Percentiles rank a stretch among this genome's conserved stretches.
Evolutionary conservation across 2,113 vertebrate genomes (phyloP).

Genomic region (Periophthalmus modestus): DNA sequence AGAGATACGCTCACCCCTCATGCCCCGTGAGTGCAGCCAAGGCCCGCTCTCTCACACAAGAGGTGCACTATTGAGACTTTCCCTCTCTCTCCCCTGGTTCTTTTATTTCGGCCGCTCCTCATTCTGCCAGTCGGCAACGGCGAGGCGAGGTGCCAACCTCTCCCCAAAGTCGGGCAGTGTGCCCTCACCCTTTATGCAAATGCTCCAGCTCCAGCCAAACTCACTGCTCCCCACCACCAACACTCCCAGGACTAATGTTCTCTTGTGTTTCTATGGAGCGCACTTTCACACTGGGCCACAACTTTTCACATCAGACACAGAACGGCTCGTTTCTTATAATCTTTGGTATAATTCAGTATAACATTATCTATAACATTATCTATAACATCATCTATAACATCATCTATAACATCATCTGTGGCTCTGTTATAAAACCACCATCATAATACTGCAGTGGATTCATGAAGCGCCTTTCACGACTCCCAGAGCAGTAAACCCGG

Average conservation of each 20-base stretch:
- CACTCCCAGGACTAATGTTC: slow-evolving; percentile 45
- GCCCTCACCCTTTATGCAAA: slow-evolving; percentile 81
- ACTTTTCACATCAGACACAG: slow-evolving; percentile 19
- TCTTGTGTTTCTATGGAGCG: slow-evolving; percentile 27
- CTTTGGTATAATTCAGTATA: not conserved
- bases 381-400: no score
- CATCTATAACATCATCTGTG: no score
- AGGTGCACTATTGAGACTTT: slow-evolving; percentile 72
- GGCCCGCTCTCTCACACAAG: slow-evolving; percentile 63
- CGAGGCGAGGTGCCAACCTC: slow-evolving; percentile 76
- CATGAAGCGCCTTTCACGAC: no score
- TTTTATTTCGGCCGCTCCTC: slow-evolving; percentile 76
- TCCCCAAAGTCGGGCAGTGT: slow-evolving; percentile 77
- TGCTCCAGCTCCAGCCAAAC: slow-evolving; percentile 63
- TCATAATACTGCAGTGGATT: no score
- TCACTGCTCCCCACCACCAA: slow-evolving; percentile 52
- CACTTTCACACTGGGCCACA: slow-evolving; percentile 36
- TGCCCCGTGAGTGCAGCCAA: slow-evolving; percentile 53
- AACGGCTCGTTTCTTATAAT: slow-evolving; percentile 22
- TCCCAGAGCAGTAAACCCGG: not conserved
- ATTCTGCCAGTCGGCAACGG: slow-evolving; percentile 70
- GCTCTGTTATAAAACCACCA: not conserved
- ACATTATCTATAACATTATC: no score
- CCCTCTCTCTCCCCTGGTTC: slow-evolving; percentile 71
- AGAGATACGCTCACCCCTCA: slow-evolving; percentile 58